Conservation (phyloP, 2,888 invertebrate genomes). For the Parnassius mnemosyne region DNA sequence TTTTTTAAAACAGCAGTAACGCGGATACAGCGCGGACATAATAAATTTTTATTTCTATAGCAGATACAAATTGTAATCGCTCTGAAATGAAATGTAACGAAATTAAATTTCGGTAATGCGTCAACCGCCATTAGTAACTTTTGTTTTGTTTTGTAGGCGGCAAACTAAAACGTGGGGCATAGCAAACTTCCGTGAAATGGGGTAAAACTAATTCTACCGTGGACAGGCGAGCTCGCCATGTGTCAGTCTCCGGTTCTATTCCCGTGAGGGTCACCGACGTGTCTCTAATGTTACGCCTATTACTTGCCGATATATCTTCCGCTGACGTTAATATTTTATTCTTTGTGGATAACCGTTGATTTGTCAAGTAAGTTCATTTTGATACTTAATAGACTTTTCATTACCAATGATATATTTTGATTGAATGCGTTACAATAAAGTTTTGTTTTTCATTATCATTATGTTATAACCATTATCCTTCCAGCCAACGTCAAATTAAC, state of each 20-base stretch:
- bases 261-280: constrained; percentile 63
- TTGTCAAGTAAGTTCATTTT: constrained; percentile 41
- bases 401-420: neutral
- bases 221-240: constrained; percentile 61
- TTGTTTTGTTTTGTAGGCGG: constrained; percentile 36
- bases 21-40: too few species aligned
- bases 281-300: constrained; percentile 76
- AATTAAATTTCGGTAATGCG: constrained; percentile 28
- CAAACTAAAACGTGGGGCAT: constrained; percentile 46
- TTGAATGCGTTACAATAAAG: too few species aligned
- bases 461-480: too few species aligned
- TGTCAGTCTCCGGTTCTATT: constrained; percentile 64
- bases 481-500: too few species aligned
- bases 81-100: constrained; percentile 13
- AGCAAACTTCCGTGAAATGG: constrained; percentile 75
- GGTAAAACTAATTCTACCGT: constrained; percentile 69
- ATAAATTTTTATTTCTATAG: neutral
- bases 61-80: constrained; percentile 1
- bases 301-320: constrained; percentile 74
- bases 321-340: constrained; percentile 71
- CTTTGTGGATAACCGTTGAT: constrained; percentile 59
- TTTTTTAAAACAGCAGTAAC: too few species aligned
- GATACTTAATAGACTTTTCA: constrained; percentile 6
- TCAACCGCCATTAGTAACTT: constrained; percentile 25
- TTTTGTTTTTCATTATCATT: too few species aligned